Evolutionary conservation across 2,888 invertebrate genomes (phyloP), one percentile per base, ranked within the genome.

Genomic region (Pollenia griseotomentosa): DNA sequence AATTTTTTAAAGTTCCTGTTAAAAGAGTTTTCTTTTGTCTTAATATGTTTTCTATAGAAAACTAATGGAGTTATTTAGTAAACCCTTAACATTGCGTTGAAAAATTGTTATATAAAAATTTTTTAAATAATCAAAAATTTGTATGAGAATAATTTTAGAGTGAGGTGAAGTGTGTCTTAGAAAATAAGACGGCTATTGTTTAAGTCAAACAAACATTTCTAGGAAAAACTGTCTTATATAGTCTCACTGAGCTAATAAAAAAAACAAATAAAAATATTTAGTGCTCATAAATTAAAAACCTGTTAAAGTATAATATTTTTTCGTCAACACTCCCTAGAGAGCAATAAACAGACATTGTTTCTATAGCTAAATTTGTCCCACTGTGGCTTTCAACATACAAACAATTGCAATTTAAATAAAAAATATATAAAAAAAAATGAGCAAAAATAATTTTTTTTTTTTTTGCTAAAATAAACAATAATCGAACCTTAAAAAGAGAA

Each of bases 401-500:
- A 73, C 42, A 75, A 70, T 83, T 71, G 19, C 65, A 78, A 48
- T 78, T 65, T 57, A 44, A 74, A 51, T 70, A 61, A 8, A 53
- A 59, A 46, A 16, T 42, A 33, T 59, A 59, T 23, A 61, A 70
- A 66, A 57, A 40, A 2, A 81, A 53, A 33, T 70, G 42, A 19
- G 19, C 40, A 44, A 1, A 40, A 57, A 55, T 44, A 6, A 6
- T 33, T 33, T 33, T 33, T 33, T 33, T 33, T 33, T 33, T 33
- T 33, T 70, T 66, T 61, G 55, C 68, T 80, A 70, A 84, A 70
- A 63, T 80, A 53, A 84, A 84, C 66, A 84, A 80, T 63, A 85
- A 80, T 80, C 79, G 78, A 84, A 84, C 61, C 78, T 51, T 79
- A 74, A 78, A 66, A 74, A 84, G 73, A 84, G 73, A 68, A 74